Evolutionary conservation across 2,113 vertebrate genomes (phyloP), one percentile per base, ranked within the genome.

Genomic region (Brachirus orientalis): DNA sequence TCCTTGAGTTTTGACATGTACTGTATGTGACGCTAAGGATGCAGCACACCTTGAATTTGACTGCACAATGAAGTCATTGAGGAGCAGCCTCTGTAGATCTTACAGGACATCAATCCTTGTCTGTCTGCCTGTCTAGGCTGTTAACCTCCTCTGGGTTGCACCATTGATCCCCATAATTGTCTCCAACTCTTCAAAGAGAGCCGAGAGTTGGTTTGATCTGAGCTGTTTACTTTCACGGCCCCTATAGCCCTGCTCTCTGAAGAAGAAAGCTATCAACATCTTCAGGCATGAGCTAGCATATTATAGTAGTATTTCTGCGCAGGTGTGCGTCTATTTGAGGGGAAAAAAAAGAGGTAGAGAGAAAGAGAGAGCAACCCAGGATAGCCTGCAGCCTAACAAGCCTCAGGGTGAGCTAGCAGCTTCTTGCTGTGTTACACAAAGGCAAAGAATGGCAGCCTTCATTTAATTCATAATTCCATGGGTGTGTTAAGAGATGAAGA

Each of bases 111-210:
- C 86, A 88, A 78, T 88, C 77, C 82, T 81, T 83, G 87, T 80
- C 87, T 88, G 82, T 87, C 81, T 83, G 84, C 75, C 81, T 83
- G 88, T 83, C 86, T 81, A 55, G 82, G 86, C 82, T 88, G 85
- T 88, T 90, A 89, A 90, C 85, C 85, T 88, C 80, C 88, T 82
- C 79, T 84, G 82, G 85, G 87, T 78, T 87, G 87, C 83, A 87
- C 87, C 87, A 88, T 79, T 91, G 90, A 89, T 88, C 88, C 86
- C 74, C 19, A 73, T 88, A 88, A 91, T 89, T 90, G 86, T 90
- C 87, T 88, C 72, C 67, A 75, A 71, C 80, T 89, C 87, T 90
- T 91, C 86, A 89, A 88, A 89, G 76, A 64, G 75, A 86, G 81
- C 80, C 45, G 73, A 86, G 83, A 91, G 87, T 89, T 87, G 83